These are phyloP conservation scores for Nycticryphes semicollaris DNA, from an alignment of 2,113 vertebrate species.

Conservation along the genomic window DNA sequence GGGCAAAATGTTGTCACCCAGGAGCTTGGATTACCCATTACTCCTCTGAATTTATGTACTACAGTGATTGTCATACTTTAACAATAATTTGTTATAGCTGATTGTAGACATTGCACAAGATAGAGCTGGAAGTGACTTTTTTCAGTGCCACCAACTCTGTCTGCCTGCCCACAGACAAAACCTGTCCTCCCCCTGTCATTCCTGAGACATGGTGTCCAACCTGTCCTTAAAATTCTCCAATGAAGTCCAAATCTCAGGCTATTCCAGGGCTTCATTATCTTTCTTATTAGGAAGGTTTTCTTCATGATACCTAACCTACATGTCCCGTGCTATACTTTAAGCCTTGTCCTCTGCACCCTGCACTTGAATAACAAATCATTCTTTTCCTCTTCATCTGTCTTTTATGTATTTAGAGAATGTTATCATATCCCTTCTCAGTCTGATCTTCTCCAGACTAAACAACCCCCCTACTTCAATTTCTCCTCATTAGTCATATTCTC, in stretches of 20 bases:
- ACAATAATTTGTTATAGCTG: background rate
- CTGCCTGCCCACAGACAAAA: conserved; percentile 12
- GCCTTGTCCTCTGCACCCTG: background rate
- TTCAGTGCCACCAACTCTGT: background rate
- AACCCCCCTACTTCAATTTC: background rate
- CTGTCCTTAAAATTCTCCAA: background rate
- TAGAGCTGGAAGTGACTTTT: background rate
- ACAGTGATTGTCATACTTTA: background rate
- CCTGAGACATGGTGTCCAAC: background rate
- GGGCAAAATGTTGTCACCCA: background rate
- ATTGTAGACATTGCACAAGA: background rate
- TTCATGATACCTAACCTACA: background rate
- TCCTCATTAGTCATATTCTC: conserved; percentile 17
- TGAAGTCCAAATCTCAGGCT: background rate
- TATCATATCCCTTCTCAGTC: background rate
- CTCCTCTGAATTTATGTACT: background rate
- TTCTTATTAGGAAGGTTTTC: background rate
- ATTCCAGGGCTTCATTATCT: background rate
- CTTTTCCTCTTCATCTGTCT: background rate
- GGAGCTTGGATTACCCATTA: background rate
- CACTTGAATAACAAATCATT: background rate
- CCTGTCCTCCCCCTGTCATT: background rate
- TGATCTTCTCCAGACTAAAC: conserved; percentile 52
- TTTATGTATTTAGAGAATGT: background rate
- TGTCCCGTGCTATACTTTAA: background rate